Percentiles rank a stretch among this genome's conserved stretches.
phyloP scores from a whole-genome alignment of 2,797 vertebrate species.

The Poecilia wingei region DNA sequence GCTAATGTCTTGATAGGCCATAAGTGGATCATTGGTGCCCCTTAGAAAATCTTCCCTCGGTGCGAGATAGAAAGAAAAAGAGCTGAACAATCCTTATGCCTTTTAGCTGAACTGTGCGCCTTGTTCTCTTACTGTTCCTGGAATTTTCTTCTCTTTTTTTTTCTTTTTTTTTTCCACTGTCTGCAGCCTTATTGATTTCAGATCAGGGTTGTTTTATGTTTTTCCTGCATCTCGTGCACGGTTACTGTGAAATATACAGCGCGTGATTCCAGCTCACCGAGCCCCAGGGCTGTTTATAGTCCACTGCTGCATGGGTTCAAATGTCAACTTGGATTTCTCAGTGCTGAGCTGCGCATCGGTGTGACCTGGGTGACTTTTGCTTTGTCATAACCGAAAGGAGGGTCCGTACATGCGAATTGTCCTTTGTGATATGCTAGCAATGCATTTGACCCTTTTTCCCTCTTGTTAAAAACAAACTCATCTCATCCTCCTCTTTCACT shows the following conservation, averaged over 20 bases:
- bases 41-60: conserved; percentile 50
- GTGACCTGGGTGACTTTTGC: conserved; percentile 1
- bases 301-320: conserved; percentile 35
- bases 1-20: conserved; percentile 81
- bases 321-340: conserved; percentile 44
- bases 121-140: conserved; percentile 45
- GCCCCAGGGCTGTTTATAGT: conserved; percentile 49
- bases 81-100: conserved; percentile 39
- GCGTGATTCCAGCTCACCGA: conserved; percentile 50
- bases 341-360: not conserved
- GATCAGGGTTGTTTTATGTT: conserved; percentile 68
- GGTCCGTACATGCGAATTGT: not conserved
- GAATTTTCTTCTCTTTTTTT: conserved; percentile 11
- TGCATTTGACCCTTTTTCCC: not conserved
- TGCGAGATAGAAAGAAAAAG: conserved; percentile 47
- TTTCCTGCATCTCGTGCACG: conserved; percentile 40
- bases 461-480: not conserved
- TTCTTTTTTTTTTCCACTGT: conserved; percentile 53
- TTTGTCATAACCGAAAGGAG: not conserved
- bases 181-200: conserved; percentile 72
- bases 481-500: not conserved
- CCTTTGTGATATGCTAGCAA: not conserved
- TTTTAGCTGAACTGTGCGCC: conserved; percentile 50
- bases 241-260: conserved; percentile 41
- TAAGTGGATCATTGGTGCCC: conserved; percentile 73